A percentile compares a stretch with the other conserved stretches of the same genome.
phyloP scores from a whole-genome alignment of 2,888 invertebrate species.

The Thecophora atra region DNA sequence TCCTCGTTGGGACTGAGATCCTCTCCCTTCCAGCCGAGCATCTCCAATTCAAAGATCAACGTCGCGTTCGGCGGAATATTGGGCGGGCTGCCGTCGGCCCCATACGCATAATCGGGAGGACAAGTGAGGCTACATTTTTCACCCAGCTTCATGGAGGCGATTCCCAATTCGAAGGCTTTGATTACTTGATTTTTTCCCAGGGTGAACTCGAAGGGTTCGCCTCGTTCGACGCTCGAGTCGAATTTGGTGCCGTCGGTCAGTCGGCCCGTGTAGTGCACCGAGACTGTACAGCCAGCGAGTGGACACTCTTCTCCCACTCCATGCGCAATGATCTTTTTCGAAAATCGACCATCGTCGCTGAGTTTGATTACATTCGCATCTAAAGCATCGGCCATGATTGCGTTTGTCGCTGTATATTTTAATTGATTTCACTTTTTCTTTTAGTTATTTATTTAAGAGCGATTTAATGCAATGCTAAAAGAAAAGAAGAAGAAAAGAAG shows the following conservation, averaged over 20 bases:
- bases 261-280: slow-evolving; percentile 90
- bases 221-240: slow-evolving; percentile 88
- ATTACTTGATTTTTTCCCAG: slow-evolving; percentile 91
- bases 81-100: slow-evolving; percentile 82
- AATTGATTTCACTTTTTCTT: no score
- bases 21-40: slow-evolving; percentile 87
- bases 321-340: slow-evolving; percentile 66
- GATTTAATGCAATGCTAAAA: slow-evolving; percentile 20
- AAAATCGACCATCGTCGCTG: slow-evolving; percentile 61
- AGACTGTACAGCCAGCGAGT: slow-evolving; percentile 75
- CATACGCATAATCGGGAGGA: slow-evolving; percentile 91
- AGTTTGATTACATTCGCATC: slow-evolving; percentile 54
- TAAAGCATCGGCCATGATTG: not conserved
- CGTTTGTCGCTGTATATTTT: not conserved
- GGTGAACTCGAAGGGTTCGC: slow-evolving; percentile 85
- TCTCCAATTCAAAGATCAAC: slow-evolving; percentile 90
- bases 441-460: not conserved
- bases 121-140: slow-evolving; percentile 86
- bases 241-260: slow-evolving; percentile 87
- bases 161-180: slow-evolving; percentile 94
- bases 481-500: slow-evolving; percentile 14
- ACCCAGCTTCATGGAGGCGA: slow-evolving; percentile 92
- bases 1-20: slow-evolving; percentile 88
- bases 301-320: slow-evolving; percentile 81
- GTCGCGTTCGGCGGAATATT: slow-evolving; percentile 89